A percentile compares a stretch with the other conserved stretches of the same genome.
These are phyloP conservation scores for Frankliniella intonsa DNA, from an alignment of 2,888 invertebrate genomes.

Conservation along the genomic window DNA sequence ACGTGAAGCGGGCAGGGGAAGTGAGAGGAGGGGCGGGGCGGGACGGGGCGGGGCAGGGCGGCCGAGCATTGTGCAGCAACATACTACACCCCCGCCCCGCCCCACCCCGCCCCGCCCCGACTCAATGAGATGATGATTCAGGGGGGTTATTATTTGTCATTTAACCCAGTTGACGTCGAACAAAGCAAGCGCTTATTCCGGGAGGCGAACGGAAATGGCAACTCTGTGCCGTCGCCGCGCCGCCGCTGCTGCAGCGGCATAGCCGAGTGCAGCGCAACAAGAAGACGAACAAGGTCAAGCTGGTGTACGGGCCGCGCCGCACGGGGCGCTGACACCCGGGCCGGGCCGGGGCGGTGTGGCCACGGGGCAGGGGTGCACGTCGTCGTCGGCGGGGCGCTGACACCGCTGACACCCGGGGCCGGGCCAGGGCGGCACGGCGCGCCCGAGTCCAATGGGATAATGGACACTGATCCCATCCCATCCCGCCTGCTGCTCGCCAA, in stretches of 20 bases:
- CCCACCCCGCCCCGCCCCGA: background rate
- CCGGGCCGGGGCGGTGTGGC: no score
- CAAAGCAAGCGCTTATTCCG: background rate
- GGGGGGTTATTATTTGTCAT: constrained; percentile 24
- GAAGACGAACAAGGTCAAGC: no score
- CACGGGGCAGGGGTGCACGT: background rate
- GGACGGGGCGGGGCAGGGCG: background rate
- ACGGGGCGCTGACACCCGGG: no score
- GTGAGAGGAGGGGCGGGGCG: background rate
- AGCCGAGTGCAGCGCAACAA: no score
- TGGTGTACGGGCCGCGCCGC: no score
- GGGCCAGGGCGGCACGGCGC: background rate
- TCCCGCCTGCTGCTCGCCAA: background rate
- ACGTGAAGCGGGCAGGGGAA: background rate
- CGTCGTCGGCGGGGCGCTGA: background rate
- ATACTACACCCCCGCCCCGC: background rate
- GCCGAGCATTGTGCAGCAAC: background rate
- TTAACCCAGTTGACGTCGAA: constrained; percentile 22
- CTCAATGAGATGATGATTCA: background rate
- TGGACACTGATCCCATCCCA: background rate
- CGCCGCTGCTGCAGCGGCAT: background rate
- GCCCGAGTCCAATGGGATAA: background rate
- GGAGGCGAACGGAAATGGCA: background rate
- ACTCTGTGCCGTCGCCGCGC: background rate
- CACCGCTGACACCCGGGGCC: no score